A percentile compares a stretch with the other conserved stretches of the same genome.
phyloP scores from a whole-genome alignment of 2,797 vertebrate genomes.

The Danio choprae region DNA sequence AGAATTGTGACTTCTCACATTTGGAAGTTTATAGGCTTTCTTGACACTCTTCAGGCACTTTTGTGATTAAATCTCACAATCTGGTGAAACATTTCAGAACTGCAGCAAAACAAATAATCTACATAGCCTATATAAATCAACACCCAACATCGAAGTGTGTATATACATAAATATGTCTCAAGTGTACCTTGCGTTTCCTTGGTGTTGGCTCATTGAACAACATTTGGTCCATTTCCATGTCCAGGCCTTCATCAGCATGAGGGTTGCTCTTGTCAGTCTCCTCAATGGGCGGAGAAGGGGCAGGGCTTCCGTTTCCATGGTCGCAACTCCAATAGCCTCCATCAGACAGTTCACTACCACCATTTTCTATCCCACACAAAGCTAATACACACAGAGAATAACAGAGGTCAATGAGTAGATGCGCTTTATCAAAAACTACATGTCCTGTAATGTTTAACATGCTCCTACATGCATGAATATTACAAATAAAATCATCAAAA shows the following conservation, averaged over 20 bases:
- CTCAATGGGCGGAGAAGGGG: conserved; percentile 80
- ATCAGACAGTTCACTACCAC: conserved; percentile 79
- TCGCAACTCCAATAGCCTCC: conserved; percentile 89
- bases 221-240: conserved; percentile 86
- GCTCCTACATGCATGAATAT: too few species aligned
- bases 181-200: conserved; percentile 85
- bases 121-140: not conserved
- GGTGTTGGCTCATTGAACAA: conserved; percentile 86
- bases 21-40: too few species aligned
- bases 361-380: conserved; percentile 76
- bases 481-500: too few species aligned
- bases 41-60: too few species aligned
- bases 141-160: not conserved
- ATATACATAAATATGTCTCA: too few species aligned
- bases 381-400: conserved; percentile 54
- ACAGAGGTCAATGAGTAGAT: not conserved
- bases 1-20: too few species aligned
- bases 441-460: too few species aligned
- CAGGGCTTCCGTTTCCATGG: conserved; percentile 76
- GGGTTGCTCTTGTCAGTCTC: conserved; percentile 76
- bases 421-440: too few species aligned
- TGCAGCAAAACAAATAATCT: not conserved
- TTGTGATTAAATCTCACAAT: too few species aligned
- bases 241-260: conserved; percentile 82
- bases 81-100: not conserved